These are phyloP conservation scores for Serranus cabrilla DNA, from an alignment of 2,797 vertebrate species.

Conservation along the genomic window DNA sequence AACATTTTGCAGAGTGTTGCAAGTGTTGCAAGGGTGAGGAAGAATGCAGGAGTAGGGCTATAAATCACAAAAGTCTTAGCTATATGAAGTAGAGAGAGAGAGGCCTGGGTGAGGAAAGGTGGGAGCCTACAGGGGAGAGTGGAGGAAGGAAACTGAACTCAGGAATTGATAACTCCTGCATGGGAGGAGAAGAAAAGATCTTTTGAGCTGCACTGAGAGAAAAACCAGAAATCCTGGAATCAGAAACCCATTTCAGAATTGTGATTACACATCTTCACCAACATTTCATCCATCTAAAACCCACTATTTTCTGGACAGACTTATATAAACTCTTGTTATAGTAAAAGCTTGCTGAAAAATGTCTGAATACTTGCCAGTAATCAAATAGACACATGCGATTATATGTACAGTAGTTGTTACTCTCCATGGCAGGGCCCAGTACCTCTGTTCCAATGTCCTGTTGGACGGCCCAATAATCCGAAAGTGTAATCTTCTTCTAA, in stretches of 20 bases:
- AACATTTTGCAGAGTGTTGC: conserved; percentile 61
- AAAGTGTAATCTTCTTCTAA: too few species aligned
- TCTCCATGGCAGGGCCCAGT: neutral
- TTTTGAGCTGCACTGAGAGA: conserved; percentile 83
- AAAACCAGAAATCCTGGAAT: conserved; percentile 63
- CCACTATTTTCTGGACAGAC: neutral
- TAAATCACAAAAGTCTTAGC: conserved; percentile 53
- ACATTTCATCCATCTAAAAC: neutral
- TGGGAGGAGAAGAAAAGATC: conserved; percentile 33
- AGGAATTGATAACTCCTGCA: conserved; percentile 45
- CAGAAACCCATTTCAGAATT: neutral
- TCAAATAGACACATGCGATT: conserved; percentile 9
- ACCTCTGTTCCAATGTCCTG: too few species aligned
- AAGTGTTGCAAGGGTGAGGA: conserved; percentile 52
- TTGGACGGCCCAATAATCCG: too few species aligned
- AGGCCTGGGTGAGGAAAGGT: conserved; percentile 38
- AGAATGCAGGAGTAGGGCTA: conserved; percentile 43
- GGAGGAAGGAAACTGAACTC: conserved; percentile 33
- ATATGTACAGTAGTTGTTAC: conserved; percentile 6
- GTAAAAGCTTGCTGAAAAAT: neutral
- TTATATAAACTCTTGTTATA: neutral
- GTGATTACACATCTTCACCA: neutral
- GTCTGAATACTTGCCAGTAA: too few species aligned
- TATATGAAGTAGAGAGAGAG: conserved; percentile 26
- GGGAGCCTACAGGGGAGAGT: conserved; percentile 24